These are phyloP conservation scores for Pteronura brasiliensis DNA, from an alignment of 2,113 vertebrate species.

Conservation along the genomic window DNA sequence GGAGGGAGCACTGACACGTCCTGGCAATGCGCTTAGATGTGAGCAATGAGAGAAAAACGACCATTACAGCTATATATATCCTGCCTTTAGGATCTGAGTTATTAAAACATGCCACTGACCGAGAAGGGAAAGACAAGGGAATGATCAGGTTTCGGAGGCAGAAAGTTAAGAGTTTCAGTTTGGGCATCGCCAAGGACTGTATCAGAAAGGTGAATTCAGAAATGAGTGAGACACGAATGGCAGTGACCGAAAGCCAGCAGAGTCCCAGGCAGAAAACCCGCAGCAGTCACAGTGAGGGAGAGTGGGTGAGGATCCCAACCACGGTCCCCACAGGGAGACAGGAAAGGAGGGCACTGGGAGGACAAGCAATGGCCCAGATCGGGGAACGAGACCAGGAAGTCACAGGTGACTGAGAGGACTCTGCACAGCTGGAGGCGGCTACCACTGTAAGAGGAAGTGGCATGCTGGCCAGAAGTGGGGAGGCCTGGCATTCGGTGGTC, in stretches of 20 bases:
- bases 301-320: not conserved
- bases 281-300: not conserved
- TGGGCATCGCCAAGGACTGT: not conserved
- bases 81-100: not conserved
- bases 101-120: not conserved
- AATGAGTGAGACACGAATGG: not conserved
- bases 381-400: not conserved
- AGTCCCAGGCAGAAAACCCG: not conserved
- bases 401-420: not conserved
- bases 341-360: not conserved
- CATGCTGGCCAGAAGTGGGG: accelerated
- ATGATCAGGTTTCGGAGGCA: not conserved
- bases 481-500: not conserved
- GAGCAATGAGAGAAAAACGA: not conserved
- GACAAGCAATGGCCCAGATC: not conserved
- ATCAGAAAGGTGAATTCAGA: not conserved
- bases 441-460: not conserved
- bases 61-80: not conserved
- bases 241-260: not conserved
- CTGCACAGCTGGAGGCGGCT: not conserved
- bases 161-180: not conserved
- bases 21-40: not conserved
- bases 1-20: not conserved
- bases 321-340: not conserved
- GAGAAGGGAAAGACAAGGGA: not conserved